Conservation (phyloP, 2,888 invertebrate species). For the Ctena decussata region DNA sequence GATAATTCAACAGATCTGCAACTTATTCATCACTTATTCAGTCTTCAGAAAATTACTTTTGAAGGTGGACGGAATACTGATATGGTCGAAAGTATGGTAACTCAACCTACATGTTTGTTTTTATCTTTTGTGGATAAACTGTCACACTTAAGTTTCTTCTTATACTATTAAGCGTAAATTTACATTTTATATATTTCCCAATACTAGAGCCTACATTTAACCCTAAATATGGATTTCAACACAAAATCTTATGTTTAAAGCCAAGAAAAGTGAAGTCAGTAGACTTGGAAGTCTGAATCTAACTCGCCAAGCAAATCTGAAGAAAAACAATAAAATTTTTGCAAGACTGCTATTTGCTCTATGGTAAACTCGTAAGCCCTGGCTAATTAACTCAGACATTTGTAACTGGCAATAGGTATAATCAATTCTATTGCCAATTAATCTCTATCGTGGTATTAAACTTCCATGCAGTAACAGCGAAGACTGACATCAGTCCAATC, state of each 20-base stretch:
- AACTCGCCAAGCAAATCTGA: slow-evolving; percentile 92
- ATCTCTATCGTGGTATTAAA: slow-evolving; percentile 22
- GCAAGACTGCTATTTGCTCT: slow-evolving; percentile 10
- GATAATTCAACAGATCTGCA: too few relatives aligned
- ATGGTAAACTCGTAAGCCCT: neutral
- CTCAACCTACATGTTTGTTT: too few relatives aligned
- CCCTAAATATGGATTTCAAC: slow-evolving; percentile 77
- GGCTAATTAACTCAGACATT: neutral
- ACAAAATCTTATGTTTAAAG: slow-evolving; percentile 73
- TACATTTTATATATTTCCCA: too few relatives aligned
- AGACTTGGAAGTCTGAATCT: slow-evolving; percentile 91
- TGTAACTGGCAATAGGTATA: neutral
- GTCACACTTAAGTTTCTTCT: too few relatives aligned
- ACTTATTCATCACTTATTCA: too few relatives aligned
- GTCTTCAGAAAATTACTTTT: too few relatives aligned
- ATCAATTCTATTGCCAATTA: neutral
- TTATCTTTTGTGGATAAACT: too few relatives aligned
- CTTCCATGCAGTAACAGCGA: slow-evolving; percentile 3
- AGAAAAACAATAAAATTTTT: slow-evolving; percentile 89
- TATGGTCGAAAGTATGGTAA: neutral
- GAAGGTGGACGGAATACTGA: neutral
- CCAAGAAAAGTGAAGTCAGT: slow-evolving; percentile 72
- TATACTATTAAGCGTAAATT: too few relatives aligned
- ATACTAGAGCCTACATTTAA: too few relatives aligned
- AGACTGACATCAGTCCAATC: neutral